A percentile compares a stretch with the other conserved stretches of the same genome.
These are phyloP conservation scores for Leiothrix lutea DNA, from an alignment of 2,113 vertebrate genomes.

Conservation along the genomic window DNA sequence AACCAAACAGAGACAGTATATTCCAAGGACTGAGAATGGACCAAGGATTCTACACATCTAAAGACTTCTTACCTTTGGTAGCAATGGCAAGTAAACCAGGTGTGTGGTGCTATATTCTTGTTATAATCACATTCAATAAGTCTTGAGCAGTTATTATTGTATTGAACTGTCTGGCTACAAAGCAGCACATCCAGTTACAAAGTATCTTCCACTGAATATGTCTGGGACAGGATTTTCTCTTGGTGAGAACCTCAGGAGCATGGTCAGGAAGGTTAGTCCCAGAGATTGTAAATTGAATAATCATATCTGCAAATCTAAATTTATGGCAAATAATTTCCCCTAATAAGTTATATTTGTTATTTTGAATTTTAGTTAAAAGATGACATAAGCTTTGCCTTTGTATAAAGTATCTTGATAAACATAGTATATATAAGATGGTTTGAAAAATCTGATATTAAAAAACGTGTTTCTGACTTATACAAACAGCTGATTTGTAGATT, in stretches of 20 bases:
- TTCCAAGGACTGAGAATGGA: constrained; percentile 81
- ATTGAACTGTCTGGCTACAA: not conserved
- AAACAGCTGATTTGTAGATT: not conserved
- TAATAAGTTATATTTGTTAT: not conserved
- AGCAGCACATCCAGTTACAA: not conserved
- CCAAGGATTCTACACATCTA: constrained; percentile 90
- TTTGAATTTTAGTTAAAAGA: not conserved
- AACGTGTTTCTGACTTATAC: not conserved
- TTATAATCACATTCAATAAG: not conserved
- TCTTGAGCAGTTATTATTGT: not conserved
- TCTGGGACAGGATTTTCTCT: not conserved
- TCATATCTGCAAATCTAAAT: not conserved
- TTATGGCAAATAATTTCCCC: not conserved
- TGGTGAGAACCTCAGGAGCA: not conserved
- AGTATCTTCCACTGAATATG: not conserved
- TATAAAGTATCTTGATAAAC: not conserved
- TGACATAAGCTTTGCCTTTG: not conserved
- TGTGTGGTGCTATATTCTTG: constrained; percentile 10
- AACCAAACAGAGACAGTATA: constrained; percentile 84
- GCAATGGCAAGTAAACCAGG: constrained; percentile 89
- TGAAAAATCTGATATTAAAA: not conserved
- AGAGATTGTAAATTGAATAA: not conserved
- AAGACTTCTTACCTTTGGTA: constrained; percentile 90
- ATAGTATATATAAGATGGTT: not conserved
- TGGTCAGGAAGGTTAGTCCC: not conserved